These are phyloP conservation scores for Bufotes viridis DNA, from an alignment of 2,797 vertebrate genomes.

Conservation along the genomic window DNA sequence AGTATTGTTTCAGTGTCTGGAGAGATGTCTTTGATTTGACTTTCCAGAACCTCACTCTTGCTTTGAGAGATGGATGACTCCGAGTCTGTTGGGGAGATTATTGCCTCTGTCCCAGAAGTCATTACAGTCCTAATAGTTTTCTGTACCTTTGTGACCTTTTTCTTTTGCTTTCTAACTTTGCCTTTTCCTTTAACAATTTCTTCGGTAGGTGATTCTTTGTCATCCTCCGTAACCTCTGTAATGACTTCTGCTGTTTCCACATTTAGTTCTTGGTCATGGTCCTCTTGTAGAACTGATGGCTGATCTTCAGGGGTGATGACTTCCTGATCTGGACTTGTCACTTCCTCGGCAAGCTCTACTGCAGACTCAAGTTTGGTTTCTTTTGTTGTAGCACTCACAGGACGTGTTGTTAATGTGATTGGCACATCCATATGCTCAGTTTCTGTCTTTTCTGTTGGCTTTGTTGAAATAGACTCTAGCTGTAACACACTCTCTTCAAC, in stretches of 20 bases:
- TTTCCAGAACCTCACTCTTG: not conserved
- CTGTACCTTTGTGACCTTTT: slow-evolving; percentile 35
- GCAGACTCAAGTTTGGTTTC: not conserved
- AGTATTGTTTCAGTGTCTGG: not conserved
- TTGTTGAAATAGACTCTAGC: not conserved
- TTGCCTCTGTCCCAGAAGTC: not conserved
- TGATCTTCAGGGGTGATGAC: not conserved
- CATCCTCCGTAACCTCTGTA: not conserved
- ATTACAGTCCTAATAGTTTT: slow-evolving; percentile 10
- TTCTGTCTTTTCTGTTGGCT: not conserved
- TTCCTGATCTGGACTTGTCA: not conserved
- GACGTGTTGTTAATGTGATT: not conserved
- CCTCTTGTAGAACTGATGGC: not conserved
- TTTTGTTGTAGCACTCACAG: not conserved
- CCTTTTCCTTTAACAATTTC: not conserved
- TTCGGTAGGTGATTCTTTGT: slow-evolving; percentile 1
- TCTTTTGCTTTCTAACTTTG: slow-evolving; percentile 29
- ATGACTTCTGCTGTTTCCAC: slow-evolving; percentile 9
- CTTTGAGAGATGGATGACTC: not conserved
- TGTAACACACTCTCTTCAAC: not conserved
- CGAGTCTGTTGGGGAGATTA: not conserved
- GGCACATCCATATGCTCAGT: not conserved
- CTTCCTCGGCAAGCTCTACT: not conserved
- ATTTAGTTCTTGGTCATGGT: not conserved
- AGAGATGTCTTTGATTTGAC: not conserved